A percentile compares a stretch with the other conserved stretches of the same genome.
phyloP scores from a whole-genome alignment of 2,888 invertebrate genomes.

The Uropetala carovei region DNA sequence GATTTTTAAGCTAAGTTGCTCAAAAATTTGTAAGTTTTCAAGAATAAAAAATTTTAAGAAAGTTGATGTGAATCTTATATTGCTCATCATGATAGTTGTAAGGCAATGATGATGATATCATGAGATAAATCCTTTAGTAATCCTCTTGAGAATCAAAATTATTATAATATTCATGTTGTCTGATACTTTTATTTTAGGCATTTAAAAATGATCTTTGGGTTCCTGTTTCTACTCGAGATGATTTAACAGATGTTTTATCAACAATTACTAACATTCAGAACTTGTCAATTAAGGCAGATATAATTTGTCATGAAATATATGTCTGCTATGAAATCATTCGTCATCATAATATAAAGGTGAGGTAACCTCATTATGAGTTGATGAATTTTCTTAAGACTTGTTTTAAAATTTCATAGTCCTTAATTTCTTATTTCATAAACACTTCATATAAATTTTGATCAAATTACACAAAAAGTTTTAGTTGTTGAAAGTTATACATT shows the following conservation, averaged over 20 bases:
- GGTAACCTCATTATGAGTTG: conserved; percentile 69
- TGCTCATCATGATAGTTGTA: not conserved
- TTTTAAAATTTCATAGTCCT: conserved; percentile 10
- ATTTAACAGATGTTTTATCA: conserved; percentile 90
- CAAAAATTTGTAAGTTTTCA: not conserved
- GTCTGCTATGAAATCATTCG: conserved; percentile 87
- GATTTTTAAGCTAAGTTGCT: not conserved
- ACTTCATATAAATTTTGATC: too few relatives aligned
- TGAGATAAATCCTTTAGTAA: too few relatives aligned
- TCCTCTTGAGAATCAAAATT: too few relatives aligned
- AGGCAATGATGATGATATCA: too few relatives aligned
- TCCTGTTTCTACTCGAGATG: conserved; percentile 86
- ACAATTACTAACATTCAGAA: conserved; percentile 87
- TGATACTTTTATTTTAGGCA: conserved; percentile 72
- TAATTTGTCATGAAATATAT: conserved; percentile 84
- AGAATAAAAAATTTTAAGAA: not conserved
- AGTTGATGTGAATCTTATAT: not conserved
- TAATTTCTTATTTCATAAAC: not conserved
- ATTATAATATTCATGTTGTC: conserved; percentile 10
- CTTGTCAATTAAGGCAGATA: conserved; percentile 86
- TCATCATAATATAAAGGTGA: conserved; percentile 84
- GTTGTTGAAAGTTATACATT: too few relatives aligned
- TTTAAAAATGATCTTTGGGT: conserved; percentile 83
- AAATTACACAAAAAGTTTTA: too few relatives aligned
- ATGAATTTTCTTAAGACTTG: conserved; percentile 19